Conservation (phyloP, 2,797 vertebrate genomes). For the Phrynocephalus vlangalii region DNA sequence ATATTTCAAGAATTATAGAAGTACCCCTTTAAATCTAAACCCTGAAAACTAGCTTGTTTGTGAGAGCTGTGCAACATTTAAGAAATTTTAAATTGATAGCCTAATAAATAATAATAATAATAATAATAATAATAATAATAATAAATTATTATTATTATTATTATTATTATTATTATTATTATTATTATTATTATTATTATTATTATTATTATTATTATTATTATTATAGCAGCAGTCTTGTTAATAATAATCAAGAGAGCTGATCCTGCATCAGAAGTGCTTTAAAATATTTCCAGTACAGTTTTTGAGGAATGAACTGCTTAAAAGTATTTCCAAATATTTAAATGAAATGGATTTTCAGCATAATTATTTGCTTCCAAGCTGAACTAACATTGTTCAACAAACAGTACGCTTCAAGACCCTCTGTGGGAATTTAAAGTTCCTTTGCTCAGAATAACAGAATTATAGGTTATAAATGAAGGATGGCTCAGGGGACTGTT, state of each 20-base stretch:
- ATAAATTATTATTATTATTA: too few relatives aligned
- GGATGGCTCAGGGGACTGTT: not conserved
- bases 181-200: too few relatives aligned
- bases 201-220: too few relatives aligned
- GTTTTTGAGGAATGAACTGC: conserved; percentile 59
- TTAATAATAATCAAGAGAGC: conserved; percentile 69
- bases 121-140: too few relatives aligned
- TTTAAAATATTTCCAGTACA: conserved; percentile 65
- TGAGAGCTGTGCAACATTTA: conserved; percentile 73
- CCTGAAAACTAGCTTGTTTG: conserved; percentile 64
- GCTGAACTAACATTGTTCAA: conserved; percentile 2
- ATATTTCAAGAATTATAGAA: conserved; percentile 73
- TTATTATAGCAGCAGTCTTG: conserved; percentile 55
- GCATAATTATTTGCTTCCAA: conserved; percentile 43
- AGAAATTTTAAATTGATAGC: conserved; percentile 75
- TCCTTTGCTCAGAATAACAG: conserved; percentile 2
- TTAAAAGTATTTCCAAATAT: conserved; percentile 66
- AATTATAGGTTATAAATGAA: conserved; percentile 13
- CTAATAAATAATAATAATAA: conserved; percentile 25
- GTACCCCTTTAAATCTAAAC: conserved; percentile 67
- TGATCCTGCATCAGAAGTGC: conserved; percentile 63
- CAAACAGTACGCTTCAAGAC: conserved; percentile 7
- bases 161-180: too few relatives aligned
- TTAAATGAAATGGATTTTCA: conserved; percentile 54
- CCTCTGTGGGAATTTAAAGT: conserved; percentile 16